These are phyloP conservation scores for Berghia stephanieae DNA, from an alignment of 1,140 invertebrate species.

Conservation along the genomic window DNA sequence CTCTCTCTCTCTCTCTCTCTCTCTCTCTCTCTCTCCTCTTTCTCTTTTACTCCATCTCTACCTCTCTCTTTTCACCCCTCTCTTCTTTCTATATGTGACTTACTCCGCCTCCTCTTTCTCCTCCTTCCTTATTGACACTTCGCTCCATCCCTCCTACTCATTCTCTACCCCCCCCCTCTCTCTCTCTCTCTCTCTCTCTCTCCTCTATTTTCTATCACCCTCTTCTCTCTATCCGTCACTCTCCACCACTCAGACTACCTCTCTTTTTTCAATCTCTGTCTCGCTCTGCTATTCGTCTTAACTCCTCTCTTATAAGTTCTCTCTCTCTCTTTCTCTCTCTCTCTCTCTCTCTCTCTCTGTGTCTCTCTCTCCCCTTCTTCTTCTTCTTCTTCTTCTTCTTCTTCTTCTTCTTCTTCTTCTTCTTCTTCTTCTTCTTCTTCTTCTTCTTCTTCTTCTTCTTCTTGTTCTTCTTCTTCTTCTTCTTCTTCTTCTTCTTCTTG, in stretches of 20 bases:
- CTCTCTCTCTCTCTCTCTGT: slow-evolving; percentile 12
- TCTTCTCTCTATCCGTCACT: background rate
- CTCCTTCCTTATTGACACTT: background rate
- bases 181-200: slow-evolving; percentile 10
- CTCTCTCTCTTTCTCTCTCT: slow-evolving; percentile 6
- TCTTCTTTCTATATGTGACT: background rate
- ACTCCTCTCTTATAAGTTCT: background rate
- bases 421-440: background rate
- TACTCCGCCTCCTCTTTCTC: background rate
- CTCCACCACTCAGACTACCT: no score
- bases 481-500: background rate
- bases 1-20: slow-evolving; percentile 19
- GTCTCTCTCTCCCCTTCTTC: background rate
- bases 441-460: background rate
- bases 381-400: background rate
- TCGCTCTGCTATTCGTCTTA: background rate
- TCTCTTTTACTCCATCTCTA: slow-evolving; percentile 11
- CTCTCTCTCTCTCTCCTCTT: slow-evolving; percentile 18
- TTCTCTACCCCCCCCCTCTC: background rate
- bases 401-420: background rate
- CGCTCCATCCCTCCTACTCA: no score
- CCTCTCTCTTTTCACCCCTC: background rate
- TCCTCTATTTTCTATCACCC: background rate
- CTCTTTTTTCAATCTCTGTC: background rate
- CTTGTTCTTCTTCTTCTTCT: background rate